Base-by-base conservation (phyloP, 2,888 invertebrate genomes). In the Cyaniris semiargus region DNA sequence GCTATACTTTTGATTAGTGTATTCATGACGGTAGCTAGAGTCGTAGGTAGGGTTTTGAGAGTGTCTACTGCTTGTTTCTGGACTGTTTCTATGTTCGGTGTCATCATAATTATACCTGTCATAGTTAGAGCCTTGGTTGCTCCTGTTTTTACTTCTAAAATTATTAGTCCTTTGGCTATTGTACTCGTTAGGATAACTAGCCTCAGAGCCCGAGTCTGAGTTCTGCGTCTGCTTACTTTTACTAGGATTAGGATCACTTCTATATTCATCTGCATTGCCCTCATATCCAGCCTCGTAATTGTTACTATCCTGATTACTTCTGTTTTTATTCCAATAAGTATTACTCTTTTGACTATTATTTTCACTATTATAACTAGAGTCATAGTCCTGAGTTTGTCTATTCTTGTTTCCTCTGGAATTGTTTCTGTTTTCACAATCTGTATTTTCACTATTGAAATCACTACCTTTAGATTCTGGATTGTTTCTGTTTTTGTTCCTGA, bases 331-430 rank as follows among this genome's bases (percentile, higher is more conserved):
- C 70, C 84, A 83, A 79, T 38, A 79, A 79, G 44, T 76, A 27
- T 70, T 48, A 1, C 48, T 82, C 27, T 84, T 83, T 66, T 76
- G 66, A 76, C 76, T 76, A 44, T 79, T 80, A 75, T 76, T 78
- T 76, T 85, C 83, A 77, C 82, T 82, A 76, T 76, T 79, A 72
- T 81, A 79, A 78, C 76, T 80, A 56, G 78, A 75, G 7, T 86
- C 86, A 70, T 82, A 80, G 71, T 66, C 66, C 66, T 66, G 27
- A 66, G 15, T 66, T 66, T 66, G 66, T 18, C 27, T 66, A 31
- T 27, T 66, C 15, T 27, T 66, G 27, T 10, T 66, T 27, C 13
- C 27, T 27, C 27, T 66, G 27, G 66, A 18, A 66, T 66, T 66
- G 23, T 66, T 66, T 31, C 18, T 66, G 5, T 31, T 27, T 66